Evolutionary conservation across 2,888 invertebrate genomes (phyloP).

Genomic region (Proisotoma minuta): DNA sequence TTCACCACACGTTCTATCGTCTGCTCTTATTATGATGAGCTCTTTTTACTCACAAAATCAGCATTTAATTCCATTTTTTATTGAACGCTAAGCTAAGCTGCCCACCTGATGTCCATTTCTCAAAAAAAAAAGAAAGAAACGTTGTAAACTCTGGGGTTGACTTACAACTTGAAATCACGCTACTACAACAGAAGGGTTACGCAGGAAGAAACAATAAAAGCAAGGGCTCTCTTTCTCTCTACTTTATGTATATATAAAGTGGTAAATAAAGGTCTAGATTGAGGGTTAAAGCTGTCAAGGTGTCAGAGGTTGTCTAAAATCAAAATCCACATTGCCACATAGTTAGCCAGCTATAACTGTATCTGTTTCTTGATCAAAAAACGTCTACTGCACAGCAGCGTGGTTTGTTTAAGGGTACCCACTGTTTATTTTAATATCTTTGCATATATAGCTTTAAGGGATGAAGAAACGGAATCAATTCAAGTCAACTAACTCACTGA

Average conservation of each 20-base stretch:
- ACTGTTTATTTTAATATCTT: background rate
- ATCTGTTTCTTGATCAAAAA: background rate
- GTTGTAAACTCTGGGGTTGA: too few relatives aligned
- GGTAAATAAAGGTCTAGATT: background rate
- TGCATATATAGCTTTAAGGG: background rate
- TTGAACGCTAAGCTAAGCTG: too few relatives aligned
- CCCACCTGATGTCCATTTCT: too few relatives aligned
- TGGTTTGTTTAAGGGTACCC: slow-evolving; percentile 1
- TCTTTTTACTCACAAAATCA: too few relatives aligned
- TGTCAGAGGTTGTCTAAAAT: background rate
- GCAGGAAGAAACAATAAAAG: background rate
- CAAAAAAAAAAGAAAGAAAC: too few relatives aligned
- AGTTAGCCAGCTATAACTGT: background rate
- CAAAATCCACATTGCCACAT: background rate
- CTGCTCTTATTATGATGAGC: too few relatives aligned
- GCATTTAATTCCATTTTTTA: too few relatives aligned
- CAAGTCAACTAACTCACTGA: too few relatives aligned
- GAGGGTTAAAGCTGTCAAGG: slow-evolving; percentile 6
- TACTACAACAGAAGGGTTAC: slow-evolving; percentile 6
- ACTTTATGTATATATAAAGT: background rate
- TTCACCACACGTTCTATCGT: too few relatives aligned
- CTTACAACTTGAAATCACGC: background rate
- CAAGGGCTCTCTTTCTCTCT: background rate
- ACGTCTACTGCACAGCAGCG: background rate
- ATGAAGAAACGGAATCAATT: background rate